Percentiles rank a stretch among this genome's conserved stretches.
Conservation (phyloP, 2,888 invertebrate species). For the Tiliacea aurago region DNA sequence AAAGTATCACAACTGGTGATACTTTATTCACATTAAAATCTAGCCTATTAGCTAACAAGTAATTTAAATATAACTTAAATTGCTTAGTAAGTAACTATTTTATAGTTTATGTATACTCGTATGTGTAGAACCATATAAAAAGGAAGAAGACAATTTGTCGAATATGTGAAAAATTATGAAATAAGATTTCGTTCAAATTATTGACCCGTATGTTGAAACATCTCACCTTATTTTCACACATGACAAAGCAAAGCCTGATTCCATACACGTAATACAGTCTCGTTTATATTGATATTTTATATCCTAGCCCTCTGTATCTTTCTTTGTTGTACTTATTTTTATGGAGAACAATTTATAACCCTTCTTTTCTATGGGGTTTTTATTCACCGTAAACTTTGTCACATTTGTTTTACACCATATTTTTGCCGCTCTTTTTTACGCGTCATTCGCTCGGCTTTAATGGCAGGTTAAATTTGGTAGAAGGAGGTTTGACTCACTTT, state of each 20-base stretch:
- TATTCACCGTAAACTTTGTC: slow-evolving; percentile 38
- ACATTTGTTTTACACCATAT: slow-evolving; percentile 52
- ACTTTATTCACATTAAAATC: too few species aligned
- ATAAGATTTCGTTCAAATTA: slow-evolving; percentile 22
- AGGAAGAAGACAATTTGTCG: neutral
- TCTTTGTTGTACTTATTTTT: slow-evolving; percentile 70
- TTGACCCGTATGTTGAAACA: slow-evolving; percentile 60
- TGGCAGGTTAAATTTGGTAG: slow-evolving; percentile 21
- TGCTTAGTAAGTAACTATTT: too few species aligned
- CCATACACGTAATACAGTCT: slow-evolving; percentile 80
- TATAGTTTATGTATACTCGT: too few species aligned
- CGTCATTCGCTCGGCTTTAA: slow-evolving; percentile 41
- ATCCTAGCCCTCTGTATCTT: slow-evolving; percentile 68
- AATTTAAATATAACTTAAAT: too few species aligned
- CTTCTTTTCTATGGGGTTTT: slow-evolving; percentile 45
- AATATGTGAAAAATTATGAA: neutral
- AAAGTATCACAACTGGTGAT: too few species aligned
- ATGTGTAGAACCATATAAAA: too few species aligned
- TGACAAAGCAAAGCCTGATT: slow-evolving; percentile 81
- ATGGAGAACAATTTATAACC: slow-evolving; percentile 52
- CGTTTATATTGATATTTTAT: slow-evolving; percentile 82
- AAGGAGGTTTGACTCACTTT: slow-evolving; percentile 37
- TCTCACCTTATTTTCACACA: slow-evolving; percentile 76
- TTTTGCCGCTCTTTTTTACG: slow-evolving; percentile 34
- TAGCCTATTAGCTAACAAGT: too few species aligned